Base-by-base conservation (phyloP, 2,113 vertebrate species). In the Herpailurus yagouaroundi region DNA sequence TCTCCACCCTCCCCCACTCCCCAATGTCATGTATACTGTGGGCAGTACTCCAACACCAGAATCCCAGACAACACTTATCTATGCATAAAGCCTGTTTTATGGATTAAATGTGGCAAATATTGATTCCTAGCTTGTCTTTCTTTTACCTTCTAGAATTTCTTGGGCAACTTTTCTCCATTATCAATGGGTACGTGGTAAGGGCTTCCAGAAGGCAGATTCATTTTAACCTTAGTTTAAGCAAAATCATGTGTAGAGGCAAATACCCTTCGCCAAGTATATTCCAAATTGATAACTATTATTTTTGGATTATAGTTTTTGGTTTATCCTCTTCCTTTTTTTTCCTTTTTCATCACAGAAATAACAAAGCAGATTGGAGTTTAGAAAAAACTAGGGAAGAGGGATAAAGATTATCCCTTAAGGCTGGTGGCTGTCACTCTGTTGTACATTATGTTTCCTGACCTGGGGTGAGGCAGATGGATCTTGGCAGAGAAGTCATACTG, bases 151-250 rank as follows among this genome's bases (percentile, higher is more conserved):
- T 27, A 84, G 68, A 2, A 68, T 23, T 57, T 57, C 0, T 57
- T 60, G 57, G 57, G 21, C 57, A 60, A 60, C 21, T 60, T 23
- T 60, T 60, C 57, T 60, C 55, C 57, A 60, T 9, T 60, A 25
- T 60, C 57, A 60, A 3, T 60, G 6, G 21, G 57, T 60, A 60
- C 1, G 21, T 60, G 57, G 21, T 60, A 60, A 60, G 21, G 25
- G 16, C 57, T 60, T 60, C 21, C 57, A 60, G 57, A 60, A 23
- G 21, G 57, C 7, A 60, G 57, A 60, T 60, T 60, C 57, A 33
- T 92, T 94, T 92, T 86, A 77, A 79, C 19, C 7, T 87, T 50
- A 87, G 69, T 80, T 89, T 88, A 71, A 91, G 77, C 45, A 96
- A 95, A 94, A 83, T 87, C 41, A 76, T 41, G 38, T 74, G 5